These are phyloP conservation scores for Anarrhichthys ocellatus DNA, from an alignment of 2,113 vertebrate genomes.

Conservation along the genomic window DNA sequence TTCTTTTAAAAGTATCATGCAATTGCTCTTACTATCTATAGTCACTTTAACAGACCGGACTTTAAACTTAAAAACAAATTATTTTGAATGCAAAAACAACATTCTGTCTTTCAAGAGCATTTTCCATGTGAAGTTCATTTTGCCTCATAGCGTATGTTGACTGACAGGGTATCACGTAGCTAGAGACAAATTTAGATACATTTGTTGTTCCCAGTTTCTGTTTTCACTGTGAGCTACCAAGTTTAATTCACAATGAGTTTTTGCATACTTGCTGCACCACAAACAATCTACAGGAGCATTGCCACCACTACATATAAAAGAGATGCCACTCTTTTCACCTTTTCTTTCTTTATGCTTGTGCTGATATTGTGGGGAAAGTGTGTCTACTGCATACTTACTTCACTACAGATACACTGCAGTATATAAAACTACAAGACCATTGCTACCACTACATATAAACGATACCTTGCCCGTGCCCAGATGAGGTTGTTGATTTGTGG, in stretches of 20 bases:
- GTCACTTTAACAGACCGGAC: not conserved
- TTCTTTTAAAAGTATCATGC: not conserved
- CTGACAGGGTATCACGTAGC: conserved; percentile 42
- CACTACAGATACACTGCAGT: not conserved
- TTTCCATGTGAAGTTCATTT: conserved; percentile 27
- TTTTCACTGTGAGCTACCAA: conserved; percentile 17
- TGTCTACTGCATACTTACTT: not conserved
- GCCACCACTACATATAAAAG: not conserved
- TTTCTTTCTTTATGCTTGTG: not conserved
- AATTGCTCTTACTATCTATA: not conserved
- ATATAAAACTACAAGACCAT: not conserved
- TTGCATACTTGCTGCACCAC: conserved; percentile 16
- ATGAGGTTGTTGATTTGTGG: not conserved
- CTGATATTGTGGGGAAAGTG: not conserved
- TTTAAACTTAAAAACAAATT: not conserved
- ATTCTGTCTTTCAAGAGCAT: not conserved
- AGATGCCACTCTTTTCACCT: conserved; percentile 12
- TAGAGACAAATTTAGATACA: conserved; percentile 38
- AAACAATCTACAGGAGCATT: conserved; percentile 1
- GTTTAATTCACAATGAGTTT: conserved; percentile 2
- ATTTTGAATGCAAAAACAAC: not conserved
- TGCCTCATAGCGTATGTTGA: conserved; percentile 34
- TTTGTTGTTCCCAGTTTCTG: conserved; percentile 4
- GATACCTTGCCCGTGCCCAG: not conserved
- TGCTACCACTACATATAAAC: not conserved